phyloP scores from a whole-genome alignment of 92 coral and sea anemone species.

The Siderastrea siderea region DNA sequence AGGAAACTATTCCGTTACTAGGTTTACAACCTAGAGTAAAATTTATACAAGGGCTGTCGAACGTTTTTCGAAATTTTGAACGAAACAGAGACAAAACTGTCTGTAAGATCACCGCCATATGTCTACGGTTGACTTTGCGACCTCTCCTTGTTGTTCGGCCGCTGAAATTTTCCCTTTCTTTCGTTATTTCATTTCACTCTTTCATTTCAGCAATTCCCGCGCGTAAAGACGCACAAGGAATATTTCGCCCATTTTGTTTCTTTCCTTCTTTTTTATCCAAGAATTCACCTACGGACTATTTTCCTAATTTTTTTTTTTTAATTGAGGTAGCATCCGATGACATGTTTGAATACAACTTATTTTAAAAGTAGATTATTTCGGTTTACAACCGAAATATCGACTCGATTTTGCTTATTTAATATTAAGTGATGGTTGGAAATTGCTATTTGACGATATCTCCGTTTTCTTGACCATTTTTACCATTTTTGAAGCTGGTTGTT shows the following conservation, averaged over 20 bases:
- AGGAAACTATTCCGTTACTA: background rate
- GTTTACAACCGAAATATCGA: too few species aligned
- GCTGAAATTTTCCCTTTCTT: background rate
- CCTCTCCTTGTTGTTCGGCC: slow-evolving; percentile 51
- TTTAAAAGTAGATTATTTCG: too few species aligned
- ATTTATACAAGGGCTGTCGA: background rate
- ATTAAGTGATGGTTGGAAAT: too few species aligned
- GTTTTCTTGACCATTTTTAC: too few species aligned
- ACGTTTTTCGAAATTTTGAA: background rate
- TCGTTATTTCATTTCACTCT: background rate
- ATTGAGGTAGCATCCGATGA: too few species aligned
- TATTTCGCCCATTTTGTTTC: background rate
- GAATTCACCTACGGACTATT: too few species aligned
- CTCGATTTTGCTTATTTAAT: too few species aligned
- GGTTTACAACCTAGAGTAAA: background rate
- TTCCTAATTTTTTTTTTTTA: too few species aligned
- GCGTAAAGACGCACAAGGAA: too few species aligned
- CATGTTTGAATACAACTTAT: too few species aligned
- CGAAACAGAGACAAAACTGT: background rate
- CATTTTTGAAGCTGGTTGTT: too few species aligned
- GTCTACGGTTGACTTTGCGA: slow-evolving; percentile 29
- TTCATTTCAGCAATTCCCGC: background rate
- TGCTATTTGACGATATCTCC: too few species aligned
- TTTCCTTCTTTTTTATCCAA: background rate
- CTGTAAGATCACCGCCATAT: slow-evolving; percentile 11